Evolutionary conservation across 2,797 vertebrate species (phyloP), one percentile per base, ranked within the genome.

Genomic region (Natrix natrix): DNA sequence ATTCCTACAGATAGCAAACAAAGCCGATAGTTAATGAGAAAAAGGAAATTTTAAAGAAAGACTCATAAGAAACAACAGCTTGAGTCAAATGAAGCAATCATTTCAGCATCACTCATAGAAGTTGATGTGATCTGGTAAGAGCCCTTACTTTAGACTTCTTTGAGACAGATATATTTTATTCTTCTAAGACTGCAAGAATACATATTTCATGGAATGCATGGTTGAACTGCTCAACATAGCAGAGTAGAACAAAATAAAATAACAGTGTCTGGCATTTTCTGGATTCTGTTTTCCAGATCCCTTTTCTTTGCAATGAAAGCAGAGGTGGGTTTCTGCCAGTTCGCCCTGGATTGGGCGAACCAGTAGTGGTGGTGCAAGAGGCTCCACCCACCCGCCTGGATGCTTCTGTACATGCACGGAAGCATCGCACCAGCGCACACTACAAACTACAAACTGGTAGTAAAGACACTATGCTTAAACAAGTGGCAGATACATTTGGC

Each of bases 1-100:
- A 20, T 92, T 92, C 96, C 93, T 95, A 93, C 37, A 55, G 94
- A 94, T 93, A 74, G 92, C 91, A 95, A 96, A 93, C 90, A 92
- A 95, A 96, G 95, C 90, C 57, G 86, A 95, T 89, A 93, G 93
- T 59, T 94, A 92, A 96, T 90, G 86, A 32, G 91, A 92, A 89
- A 74, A 56, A 92, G 92, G 95, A 92, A 94, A 93, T 95, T 96
- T 96, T 90, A 87, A 95, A 92, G 74, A 28, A 88, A 95, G 92
- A 69, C 66, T 90, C 96, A 90, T 96, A 88, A 95, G 37, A 95
- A 94, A 93, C 93, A 95, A 93, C 4, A 87, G 74, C 93, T 96
- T 95, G 69, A 88, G 94, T 91, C 54, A 1, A 92, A 78, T 54
- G 78, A 94, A 88, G 93, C 74, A 91, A 95, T 87, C 43, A 88